Evolutionary conservation across 2,113 vertebrate species (phyloP).

Genomic region (Pachypanchax playfairii): DNA sequence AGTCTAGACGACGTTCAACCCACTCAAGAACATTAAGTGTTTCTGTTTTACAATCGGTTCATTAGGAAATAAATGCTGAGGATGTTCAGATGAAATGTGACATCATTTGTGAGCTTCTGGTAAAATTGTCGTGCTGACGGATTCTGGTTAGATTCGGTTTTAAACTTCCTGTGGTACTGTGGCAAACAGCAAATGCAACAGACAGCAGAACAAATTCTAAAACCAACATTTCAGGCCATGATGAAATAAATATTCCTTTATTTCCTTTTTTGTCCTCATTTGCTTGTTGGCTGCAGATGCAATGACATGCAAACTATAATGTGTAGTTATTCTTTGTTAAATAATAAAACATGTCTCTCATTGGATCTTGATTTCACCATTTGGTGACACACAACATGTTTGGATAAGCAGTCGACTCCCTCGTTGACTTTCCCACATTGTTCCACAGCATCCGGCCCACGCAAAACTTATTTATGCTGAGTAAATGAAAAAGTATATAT

Average conservation of each 20-base stretch:
- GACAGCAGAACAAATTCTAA: conserved; percentile 15
- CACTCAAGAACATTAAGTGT: background rate
- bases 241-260: conserved; percentile 24
- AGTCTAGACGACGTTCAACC: background rate
- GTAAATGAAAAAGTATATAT: background rate
- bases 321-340: too few relatives aligned
- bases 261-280: conserved; percentile 28
- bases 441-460: conserved; percentile 26
- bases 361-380: conserved; percentile 17
- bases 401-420: too few relatives aligned
- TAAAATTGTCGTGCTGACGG: background rate
- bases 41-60: background rate
- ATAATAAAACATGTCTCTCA: too few relatives aligned
- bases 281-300: background rate
- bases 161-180: conserved; percentile 1
- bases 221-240: background rate
- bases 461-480: conserved; percentile 32
- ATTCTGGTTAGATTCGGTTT: conserved; percentile 25
- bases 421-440: conserved; percentile 11
- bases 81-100: background rate
- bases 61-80: background rate
- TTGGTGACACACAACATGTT: conserved; percentile 2
- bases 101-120: background rate
- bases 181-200: background rate
- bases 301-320: background rate